phyloP scores from a whole-genome alignment of 2,888 invertebrate species.

The Callimorpha dominula region DNA sequence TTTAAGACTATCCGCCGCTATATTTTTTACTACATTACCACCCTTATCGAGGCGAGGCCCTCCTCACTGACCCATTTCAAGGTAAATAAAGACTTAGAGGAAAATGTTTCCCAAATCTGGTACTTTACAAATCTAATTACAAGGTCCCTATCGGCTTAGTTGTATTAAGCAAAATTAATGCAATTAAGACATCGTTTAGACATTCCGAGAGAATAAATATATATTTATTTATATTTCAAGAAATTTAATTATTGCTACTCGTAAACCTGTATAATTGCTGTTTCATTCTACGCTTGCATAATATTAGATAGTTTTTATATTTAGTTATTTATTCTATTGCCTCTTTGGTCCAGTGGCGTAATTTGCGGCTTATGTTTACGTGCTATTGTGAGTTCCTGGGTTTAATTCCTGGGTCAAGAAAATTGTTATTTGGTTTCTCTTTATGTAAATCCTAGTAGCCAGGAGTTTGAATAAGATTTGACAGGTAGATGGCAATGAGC shows the following conservation, averaged over 20 bases:
- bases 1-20: neutral
- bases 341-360: too few species aligned
- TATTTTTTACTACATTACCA: constrained; percentile 10
- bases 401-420: too few species aligned
- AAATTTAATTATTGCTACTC: neutral
- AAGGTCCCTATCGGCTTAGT: neutral
- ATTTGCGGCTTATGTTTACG: too few species aligned
- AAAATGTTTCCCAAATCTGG: constrained; percentile 3
- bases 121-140: constrained; percentile 15
- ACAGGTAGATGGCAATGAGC: too few species aligned
- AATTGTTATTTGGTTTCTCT: too few species aligned
- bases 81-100: constrained; percentile 14
- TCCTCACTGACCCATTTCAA: constrained; percentile 10
- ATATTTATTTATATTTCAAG: neutral
- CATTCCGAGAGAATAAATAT: neutral
- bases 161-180: neutral
- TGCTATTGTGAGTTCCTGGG: too few species aligned
- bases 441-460: too few species aligned
- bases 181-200: neutral
- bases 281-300: too few species aligned
- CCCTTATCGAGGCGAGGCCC: neutral
- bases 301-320: too few species aligned
- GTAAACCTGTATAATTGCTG: neutral
- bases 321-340: too few species aligned
- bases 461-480: too few species aligned